Evolutionary conservation across 2,113 vertebrate species (phyloP).

Genomic region (Struthidea cinerea): DNA sequence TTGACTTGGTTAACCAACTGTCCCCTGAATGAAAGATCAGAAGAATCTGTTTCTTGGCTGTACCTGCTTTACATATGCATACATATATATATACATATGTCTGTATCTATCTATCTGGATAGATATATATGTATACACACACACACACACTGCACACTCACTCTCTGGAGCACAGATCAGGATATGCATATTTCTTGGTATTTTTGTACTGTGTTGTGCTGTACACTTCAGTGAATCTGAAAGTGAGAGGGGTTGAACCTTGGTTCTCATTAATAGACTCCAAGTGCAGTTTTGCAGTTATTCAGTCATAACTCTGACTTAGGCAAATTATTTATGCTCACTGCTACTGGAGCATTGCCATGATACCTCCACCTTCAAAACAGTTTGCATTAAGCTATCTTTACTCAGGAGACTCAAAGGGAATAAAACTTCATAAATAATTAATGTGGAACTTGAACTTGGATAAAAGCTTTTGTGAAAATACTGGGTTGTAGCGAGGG

Average conservation of each 20-base stretch:
- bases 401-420: not conserved
- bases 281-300: not conserved
- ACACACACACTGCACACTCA: not conserved
- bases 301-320: not conserved
- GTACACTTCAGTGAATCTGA: not conserved
- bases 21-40: not conserved
- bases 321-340: not conserved
- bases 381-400: not conserved
- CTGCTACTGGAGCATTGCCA: not conserved
- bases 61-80: not conserved
- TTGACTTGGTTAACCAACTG: not conserved
- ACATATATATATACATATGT: too few species aligned
- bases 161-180: not conserved
- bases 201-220: not conserved
- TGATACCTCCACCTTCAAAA: not conserved
- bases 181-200: not conserved
- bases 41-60: not conserved
- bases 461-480: slow-evolving; percentile 33
- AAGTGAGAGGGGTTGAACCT: not conserved
- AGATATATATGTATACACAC: not conserved
- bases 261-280: not conserved
- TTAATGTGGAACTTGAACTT: not conserved
- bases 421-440: not conserved
- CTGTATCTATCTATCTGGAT: not conserved
- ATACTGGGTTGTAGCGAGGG: not conserved